Base-by-base conservation (phyloP, 2,888 invertebrate species). In the Autographa pulchrina region DNA sequence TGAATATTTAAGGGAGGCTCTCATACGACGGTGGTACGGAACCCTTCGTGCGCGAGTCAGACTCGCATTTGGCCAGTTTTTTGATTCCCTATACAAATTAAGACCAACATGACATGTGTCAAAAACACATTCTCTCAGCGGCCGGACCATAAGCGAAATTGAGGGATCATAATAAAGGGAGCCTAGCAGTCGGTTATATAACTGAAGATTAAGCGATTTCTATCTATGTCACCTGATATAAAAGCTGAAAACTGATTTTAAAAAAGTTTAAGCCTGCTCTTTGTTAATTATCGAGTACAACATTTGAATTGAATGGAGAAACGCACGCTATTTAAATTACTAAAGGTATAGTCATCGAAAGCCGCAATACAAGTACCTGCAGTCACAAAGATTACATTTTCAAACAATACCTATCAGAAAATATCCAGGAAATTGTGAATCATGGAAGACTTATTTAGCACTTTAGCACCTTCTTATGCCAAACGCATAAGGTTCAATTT, bases 361-460 rank as follows among this genome's bases (percentile, higher is more conserved):
- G 20, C 11, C 56, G 25, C 20, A 76, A 80, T 58, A 80, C 65
- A 69, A 41, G 52, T 54, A n/a, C 43, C 43, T 58, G 9, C 31
- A 20, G 64, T 54, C 65, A 72, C 71, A 66, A 74, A 74, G 54
- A 73, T 64, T 73, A 68, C 65, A 75, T 65, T 75, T 65, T 64
- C 74, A 78, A 79, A 84, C 78, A 83, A 78, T 77, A 62, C 54
- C 52, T 52, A 63, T 70, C 66, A 81, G 52, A 68, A 76, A 77
- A 78, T 72, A 68, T 71, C 77, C 80, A 85, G 85, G 84, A 83
- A 86, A 68, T 59, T 72, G 58, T 85, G 83, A 86, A 60, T 85
- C 86, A 86, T 63, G n/a, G 31, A 54, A 58, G 76, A 75, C 72
- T 75, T 74, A 65, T 65, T 61, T 25, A 72, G 79, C 65, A 9